phyloP scores from a whole-genome alignment of 2,113 vertebrate species.

The Cnemophilus loriae region DNA sequence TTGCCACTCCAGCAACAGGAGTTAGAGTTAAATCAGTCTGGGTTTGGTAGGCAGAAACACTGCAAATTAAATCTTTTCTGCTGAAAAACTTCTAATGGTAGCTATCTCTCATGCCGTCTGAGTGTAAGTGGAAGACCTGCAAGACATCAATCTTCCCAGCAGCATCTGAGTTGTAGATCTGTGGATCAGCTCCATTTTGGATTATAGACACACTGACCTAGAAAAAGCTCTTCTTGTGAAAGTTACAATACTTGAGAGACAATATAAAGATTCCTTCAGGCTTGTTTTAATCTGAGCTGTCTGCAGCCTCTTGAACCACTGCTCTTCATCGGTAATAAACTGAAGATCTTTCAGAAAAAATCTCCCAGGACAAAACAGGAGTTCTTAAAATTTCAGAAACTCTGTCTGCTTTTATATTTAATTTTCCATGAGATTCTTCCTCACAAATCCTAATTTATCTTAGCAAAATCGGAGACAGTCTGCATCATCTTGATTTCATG shows the following conservation, averaged over 20 bases:
- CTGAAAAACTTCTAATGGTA: not conserved
- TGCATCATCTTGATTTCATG: slow-evolving; percentile 44
- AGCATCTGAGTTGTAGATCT: not conserved
- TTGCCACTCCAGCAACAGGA: not conserved
- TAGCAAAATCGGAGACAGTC: not conserved
- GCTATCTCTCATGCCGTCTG: not conserved
- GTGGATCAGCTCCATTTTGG: not conserved
- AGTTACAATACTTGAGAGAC: not conserved
- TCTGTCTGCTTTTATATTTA: not conserved
- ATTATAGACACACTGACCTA: not conserved
- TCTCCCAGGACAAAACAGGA: slow-evolving; percentile 21
- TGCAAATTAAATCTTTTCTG: not conserved
- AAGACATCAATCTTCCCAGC: not conserved
- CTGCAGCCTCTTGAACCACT: not conserved
- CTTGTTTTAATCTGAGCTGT: not conserved
- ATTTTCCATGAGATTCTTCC: slow-evolving; percentile 32
- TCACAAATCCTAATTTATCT: not conserved
- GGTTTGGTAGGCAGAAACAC: not conserved
- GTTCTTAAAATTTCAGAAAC: slow-evolving; percentile 39
- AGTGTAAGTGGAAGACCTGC: not conserved
- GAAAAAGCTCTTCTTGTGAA: not conserved
- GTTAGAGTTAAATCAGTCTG: not conserved
- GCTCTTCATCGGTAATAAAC: not conserved
- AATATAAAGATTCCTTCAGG: slow-evolving; percentile 5
- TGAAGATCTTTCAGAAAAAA: slow-evolving; percentile 34